Base-by-base conservation (phyloP, 2,888 invertebrate genomes). In the Mythimna impura region DNA sequence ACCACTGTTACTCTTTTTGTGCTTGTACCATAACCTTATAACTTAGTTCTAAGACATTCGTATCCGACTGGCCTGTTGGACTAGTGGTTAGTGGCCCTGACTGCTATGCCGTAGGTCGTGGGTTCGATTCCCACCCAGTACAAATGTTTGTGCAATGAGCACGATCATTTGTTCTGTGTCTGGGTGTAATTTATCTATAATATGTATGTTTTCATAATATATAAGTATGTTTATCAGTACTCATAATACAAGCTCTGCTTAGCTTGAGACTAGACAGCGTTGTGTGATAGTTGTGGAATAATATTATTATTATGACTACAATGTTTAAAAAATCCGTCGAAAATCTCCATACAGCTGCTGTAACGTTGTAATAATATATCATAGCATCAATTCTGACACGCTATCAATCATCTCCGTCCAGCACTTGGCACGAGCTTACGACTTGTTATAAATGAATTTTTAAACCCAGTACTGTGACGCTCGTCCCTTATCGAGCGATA, bases 371-470 rank as follows among this genome's bases (percentile, higher is more conserved):
- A 87, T 87, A 87, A 86, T 88, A 87, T 88, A 85, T 83, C 81
- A 81, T 81, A 72, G 81, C 84, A 72, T 81, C 80, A 76, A 76
- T 70, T 82, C 77, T 81, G 89, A 86, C 88, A 86, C 79, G 67
- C 79, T 85, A 92, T 93, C 92, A 92, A 92, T 93, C 93, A 92
- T 88, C 82, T 78, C 73, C 85, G 90, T 89, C 91, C 89, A 88
- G 88, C 71, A 82, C 88, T 89, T 89, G 90, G 90, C 91, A 90
- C 84, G 71, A 87, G 89, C 89, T 89, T 87, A 84, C 83, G 82
- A 86, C 86, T 87, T 78, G 86, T 93, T 90, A 93, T 90, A 92
- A 92, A 93, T 93, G 90, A 89, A 86, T 91, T 91, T 91, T 91
- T 90, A 90, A 90, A 86, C 87, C 89, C 85, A 66, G 30, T 55